These are phyloP conservation scores for Prunella strophiata DNA, from an alignment of 2,797 vertebrate genomes.

Conservation along the genomic window DNA sequence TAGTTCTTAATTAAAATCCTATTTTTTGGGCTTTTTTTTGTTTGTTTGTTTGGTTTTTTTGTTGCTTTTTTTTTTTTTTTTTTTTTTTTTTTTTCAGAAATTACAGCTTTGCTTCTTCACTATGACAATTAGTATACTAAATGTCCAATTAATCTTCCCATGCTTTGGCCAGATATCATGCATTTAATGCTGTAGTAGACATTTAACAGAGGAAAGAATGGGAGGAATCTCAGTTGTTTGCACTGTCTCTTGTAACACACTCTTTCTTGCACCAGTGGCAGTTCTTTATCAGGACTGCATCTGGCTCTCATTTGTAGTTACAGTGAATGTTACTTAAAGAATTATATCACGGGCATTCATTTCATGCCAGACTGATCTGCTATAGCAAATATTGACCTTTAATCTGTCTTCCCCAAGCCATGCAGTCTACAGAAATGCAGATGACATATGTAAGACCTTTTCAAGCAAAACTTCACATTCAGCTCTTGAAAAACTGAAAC, in stretches of 20 bases:
- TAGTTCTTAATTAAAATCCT: background rate
- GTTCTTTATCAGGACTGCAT: background rate
- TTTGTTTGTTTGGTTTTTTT: rapidly evolving
- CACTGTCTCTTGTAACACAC: background rate
- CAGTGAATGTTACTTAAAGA: background rate
- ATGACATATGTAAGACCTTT: background rate
- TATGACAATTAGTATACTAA: background rate
- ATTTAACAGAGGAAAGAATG: background rate
- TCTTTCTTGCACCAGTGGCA: background rate
- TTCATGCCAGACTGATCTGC: background rate
- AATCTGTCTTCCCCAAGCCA: background rate
- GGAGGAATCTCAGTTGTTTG: background rate
- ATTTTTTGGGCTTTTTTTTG: rapidly evolving
- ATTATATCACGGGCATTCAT: background rate
- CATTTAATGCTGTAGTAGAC: background rate
- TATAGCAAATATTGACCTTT: background rate
- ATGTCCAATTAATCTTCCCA: background rate
- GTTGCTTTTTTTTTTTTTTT: rapidly evolving
- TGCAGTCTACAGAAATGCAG: background rate
- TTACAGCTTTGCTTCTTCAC: background rate
- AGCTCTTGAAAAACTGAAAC: background rate
- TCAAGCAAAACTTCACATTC: background rate
- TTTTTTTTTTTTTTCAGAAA: background rate
- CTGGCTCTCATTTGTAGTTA: background rate
- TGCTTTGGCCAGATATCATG: background rate